Evolutionary conservation across 1,140 invertebrate genomes (phyloP).

Genomic region (Meloidogyne chitwoodi): DNA sequence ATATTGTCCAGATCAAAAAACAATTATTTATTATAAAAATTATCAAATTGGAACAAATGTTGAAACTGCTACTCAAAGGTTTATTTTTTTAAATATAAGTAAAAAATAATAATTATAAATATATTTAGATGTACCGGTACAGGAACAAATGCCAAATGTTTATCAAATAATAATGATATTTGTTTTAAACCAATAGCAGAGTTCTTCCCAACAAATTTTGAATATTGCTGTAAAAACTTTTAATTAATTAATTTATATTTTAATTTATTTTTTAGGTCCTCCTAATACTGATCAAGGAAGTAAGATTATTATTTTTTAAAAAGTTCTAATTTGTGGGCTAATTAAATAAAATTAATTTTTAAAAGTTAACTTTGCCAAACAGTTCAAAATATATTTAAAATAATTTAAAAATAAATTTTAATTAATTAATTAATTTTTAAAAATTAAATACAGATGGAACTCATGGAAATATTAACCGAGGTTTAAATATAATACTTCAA

Average conservation of each 20-base stretch:
- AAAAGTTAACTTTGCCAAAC: too few species aligned
- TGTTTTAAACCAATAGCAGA: neutral
- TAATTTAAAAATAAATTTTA: too few species aligned
- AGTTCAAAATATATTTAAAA: too few species aligned
- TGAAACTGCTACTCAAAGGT: neutral
- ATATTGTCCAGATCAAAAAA: neutral
- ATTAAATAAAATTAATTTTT: too few species aligned
- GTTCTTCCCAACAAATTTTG: neutral
- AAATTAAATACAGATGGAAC: neutral
- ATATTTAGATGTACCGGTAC: neutral
- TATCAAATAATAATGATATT: neutral
- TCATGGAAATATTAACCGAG: neutral
- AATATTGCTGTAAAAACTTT: neutral
- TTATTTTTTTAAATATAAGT: neutral
- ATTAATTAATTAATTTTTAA: neutral
- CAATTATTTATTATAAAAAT: neutral
- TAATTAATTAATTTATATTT: neutral
- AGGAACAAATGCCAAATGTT: neutral
- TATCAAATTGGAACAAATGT: neutral
- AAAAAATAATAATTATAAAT: too few species aligned
- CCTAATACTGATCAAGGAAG: neutral
- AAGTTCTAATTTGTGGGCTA: too few species aligned
- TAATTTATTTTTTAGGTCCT: neutral
- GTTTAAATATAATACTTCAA: too few species aligned
- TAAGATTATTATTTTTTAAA: neutral